Evolutionary conservation across 2,113 vertebrate species (phyloP).

Genomic region (Hyperopisus bebe): DNA sequence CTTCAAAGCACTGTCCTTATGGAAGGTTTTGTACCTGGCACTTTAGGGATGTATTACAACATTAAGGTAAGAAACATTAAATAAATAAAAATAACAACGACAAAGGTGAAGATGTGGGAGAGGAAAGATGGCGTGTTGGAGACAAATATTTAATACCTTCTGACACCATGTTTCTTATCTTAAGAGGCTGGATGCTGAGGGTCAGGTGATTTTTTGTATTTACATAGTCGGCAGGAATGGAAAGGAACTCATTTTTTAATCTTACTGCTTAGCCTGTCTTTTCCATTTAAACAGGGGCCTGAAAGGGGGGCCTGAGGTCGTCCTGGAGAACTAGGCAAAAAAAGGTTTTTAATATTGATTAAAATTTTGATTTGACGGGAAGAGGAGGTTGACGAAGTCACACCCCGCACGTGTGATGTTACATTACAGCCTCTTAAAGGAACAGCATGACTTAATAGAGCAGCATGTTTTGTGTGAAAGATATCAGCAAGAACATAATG

Average conservation of each 20-base stretch:
- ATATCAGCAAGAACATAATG: not conserved
- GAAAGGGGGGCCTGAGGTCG: not conserved
- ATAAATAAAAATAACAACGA: not conserved
- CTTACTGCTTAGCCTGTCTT: not conserved
- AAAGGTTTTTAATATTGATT: not conserved
- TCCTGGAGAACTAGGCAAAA: not conserved
- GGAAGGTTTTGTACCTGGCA: not conserved
- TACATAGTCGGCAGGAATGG: not conserved
- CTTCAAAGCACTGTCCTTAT: not conserved
- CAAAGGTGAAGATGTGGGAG: not conserved
- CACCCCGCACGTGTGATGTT: not conserved
- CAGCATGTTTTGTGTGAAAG: not conserved
- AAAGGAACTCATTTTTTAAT: not conserved
- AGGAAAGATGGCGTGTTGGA: not conserved
- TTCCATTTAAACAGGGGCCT: not conserved
- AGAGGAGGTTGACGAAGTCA: not conserved
- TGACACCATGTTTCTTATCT: not conserved
- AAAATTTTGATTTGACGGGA: not conserved
- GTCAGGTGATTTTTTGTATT: not conserved
- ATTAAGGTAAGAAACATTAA: not conserved
- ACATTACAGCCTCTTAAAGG: not conserved
- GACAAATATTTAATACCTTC: not conserved
- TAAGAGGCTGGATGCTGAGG: not conserved
- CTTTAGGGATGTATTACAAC: not conserved
- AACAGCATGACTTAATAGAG: not conserved